These are phyloP conservation scores for Sinopyrophorus schimmeli DNA, from an alignment of 2,888 invertebrate species.

Conservation along the genomic window DNA sequence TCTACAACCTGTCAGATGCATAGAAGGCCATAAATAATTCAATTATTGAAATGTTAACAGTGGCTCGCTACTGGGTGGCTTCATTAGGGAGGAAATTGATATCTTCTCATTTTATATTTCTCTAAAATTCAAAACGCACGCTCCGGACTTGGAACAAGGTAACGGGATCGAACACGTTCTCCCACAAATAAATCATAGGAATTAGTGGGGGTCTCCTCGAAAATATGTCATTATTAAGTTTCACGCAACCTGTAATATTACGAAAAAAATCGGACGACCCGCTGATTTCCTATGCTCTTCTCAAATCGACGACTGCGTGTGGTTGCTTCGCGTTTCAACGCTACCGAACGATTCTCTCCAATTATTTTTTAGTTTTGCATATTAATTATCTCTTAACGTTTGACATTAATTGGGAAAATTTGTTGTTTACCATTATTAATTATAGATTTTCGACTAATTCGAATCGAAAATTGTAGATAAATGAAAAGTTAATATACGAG, in stretches of 20 bases:
- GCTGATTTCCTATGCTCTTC: conserved; percentile 32
- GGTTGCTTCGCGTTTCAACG: too few species aligned
- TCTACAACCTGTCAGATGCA: conserved; percentile 38
- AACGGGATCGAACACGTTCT: conserved; percentile 26
- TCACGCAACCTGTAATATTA: not conserved
- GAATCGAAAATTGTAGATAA: too few species aligned
- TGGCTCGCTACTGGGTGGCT: conserved; percentile 50
- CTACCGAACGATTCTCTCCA: too few species aligned
- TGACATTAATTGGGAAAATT: too few species aligned
- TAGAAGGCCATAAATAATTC: conserved; percentile 52
- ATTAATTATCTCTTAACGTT: too few species aligned
- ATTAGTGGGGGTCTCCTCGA: conserved; percentile 34
- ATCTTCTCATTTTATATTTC: too few species aligned
- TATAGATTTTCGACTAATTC: too few species aligned
- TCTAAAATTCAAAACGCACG: too few species aligned
- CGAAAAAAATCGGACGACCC: conserved; percentile 32
- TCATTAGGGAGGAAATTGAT: conserved; percentile 46
- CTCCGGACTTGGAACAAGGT: not conserved
- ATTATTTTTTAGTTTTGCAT: too few species aligned
- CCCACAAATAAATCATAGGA: conserved; percentile 46
- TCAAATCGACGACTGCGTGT: conserved; percentile 12
- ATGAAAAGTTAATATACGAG: too few species aligned
- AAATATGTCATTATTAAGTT: not conserved
- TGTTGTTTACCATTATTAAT: too few species aligned
- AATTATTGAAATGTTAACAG: conserved; percentile 53